Evolutionary conservation across 1,140 invertebrate species (phyloP), one percentile per base, ranked within the genome.

Genomic region (Diploscapter pachys): DNA sequence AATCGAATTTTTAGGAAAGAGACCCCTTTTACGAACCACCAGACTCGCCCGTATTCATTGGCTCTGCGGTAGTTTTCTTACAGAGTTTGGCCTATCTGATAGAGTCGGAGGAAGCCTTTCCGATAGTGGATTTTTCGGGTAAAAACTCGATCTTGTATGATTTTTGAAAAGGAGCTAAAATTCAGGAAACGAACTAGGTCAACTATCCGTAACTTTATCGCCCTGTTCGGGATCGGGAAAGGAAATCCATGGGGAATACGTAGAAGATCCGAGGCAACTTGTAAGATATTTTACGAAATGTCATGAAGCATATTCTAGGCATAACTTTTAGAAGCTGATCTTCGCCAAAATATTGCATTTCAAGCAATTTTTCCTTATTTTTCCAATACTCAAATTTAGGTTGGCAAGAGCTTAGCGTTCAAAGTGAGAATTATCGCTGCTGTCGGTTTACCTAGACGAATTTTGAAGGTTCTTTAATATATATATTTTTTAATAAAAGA

Each of bases 21-120:
- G 90, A 91, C 86, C 90, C 90, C 54, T 91, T 91, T 83, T 81
- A 87, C 65, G 89, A 90, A 80, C 87, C 89, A 72, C 81, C 86
- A 6, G 87, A 89, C 71, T 86, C 86, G 4, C 88, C 89, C 63
- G 86, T 89, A n/a, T 86, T 88, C 64, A 89, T 91, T 76, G 90
- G 90, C n/a, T 88, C 87, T 71, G 87, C 86, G 0, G 88, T 89
- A 74, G 82, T 90, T n/a, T 89, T 86, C 84, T 81, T 90, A 4
- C 87, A 89, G 77, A 86, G 89, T 70, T 78, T 90, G 55, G 86
- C 89, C 6, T 89, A 88, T 80, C 83, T 88, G 86, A 87, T 89
- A 64, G 89, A 90, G 77, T 72, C 88, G 11, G 88, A 88, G 76
- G 89, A 90, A 79, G 55, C 72, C 54, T 76, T 72, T 61, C 75